phyloP scores from a whole-genome alignment of 2,888 invertebrate species.

The Lepidocyrtoides sp. region DNA sequence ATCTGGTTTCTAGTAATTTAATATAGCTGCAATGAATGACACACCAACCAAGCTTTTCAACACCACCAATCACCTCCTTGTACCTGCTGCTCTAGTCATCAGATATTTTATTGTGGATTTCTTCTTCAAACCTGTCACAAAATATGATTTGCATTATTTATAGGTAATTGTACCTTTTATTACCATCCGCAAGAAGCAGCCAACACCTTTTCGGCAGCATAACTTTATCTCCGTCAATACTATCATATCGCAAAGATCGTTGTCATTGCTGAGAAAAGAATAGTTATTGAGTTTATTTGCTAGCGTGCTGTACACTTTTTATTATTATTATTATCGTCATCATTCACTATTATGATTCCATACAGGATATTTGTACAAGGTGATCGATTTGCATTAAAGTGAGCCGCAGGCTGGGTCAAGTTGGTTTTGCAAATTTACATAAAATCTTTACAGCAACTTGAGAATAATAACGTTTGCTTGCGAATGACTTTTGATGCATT shows the following conservation, averaged over 20 bases:
- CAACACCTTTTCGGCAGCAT: constrained; percentile 16
- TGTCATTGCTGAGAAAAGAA: constrained; percentile 10
- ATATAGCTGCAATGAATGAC: neutral
- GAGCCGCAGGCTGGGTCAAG: constrained; percentile 25
- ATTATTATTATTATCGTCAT: neutral
- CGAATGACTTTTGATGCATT: neutral
- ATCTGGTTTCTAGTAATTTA: neutral
- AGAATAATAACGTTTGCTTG: too few species aligned
- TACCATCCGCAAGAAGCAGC: constrained; percentile 1
- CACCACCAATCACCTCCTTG: neutral
- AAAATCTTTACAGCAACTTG: constrained; percentile 7
- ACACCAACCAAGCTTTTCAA: neutral
- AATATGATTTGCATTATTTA: constrained; percentile 25
- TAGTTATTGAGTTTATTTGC: too few species aligned
- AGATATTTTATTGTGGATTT: neutral
- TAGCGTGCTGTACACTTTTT: neutral
- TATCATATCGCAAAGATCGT: neutral
- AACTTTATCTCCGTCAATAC: neutral
- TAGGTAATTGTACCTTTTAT: neutral
- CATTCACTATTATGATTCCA: neutral
- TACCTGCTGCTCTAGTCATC: too few species aligned
- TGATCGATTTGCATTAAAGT: constrained; percentile 2
- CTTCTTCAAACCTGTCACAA: constrained; percentile 36
- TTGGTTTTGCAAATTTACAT: constrained; percentile 20
- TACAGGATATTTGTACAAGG: constrained; percentile 1